Base-by-base conservation (phyloP, 1,140 invertebrate genomes). In the Drosophila tropicalis region DNA sequence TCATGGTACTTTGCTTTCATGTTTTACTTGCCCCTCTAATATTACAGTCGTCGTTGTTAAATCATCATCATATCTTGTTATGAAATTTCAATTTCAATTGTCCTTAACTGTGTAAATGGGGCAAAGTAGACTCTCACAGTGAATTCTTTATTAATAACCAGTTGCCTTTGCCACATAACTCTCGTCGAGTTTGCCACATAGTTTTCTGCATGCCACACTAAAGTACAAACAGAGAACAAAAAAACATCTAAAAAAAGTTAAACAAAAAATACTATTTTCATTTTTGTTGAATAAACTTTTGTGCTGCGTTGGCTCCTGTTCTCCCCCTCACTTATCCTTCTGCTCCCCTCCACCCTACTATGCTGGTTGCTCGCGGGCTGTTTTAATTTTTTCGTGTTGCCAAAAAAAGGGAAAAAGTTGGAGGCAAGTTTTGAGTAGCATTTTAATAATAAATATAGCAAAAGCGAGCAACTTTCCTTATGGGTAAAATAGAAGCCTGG, bases 1-100 rank as follows among this genome's bases (percentile, higher is more conserved):
- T 72, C 47, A 72, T 56, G 68, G 67, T 70, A 79, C 61, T 79
- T 72, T 55, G 36, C 44, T 67, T 72, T 81, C 70, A 76, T 71
- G 63, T 57, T 55, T 10, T 13, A 13, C 54, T 19, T 41, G 47
- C 44, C 67, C 65, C 47, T 56, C 12, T 41, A 44, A 62, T 64
- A 54, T 70, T 70, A 63, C 57, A 55, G 34, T 32, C 40, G 72
- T 66, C 34, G 9, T 36, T 12, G 34, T 39, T 60, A 75, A 75
- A 86, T 76, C 36, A 39, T 39, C 12, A 12, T 39, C 36, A 39
- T 39, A 39, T 39, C 67, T 67, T 62, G 62, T 56, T 87, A 73
- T 87, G 79, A 87, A 83, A 84, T 87, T 87, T 87, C 76, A 76
- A 83, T 86, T 79, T 86, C 72, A 86, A 87, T 87, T 87, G 79